These are phyloP conservation scores for Vidua chalybeata DNA, from an alignment of 2,113 vertebrate species.

Conservation along the genomic window DNA sequence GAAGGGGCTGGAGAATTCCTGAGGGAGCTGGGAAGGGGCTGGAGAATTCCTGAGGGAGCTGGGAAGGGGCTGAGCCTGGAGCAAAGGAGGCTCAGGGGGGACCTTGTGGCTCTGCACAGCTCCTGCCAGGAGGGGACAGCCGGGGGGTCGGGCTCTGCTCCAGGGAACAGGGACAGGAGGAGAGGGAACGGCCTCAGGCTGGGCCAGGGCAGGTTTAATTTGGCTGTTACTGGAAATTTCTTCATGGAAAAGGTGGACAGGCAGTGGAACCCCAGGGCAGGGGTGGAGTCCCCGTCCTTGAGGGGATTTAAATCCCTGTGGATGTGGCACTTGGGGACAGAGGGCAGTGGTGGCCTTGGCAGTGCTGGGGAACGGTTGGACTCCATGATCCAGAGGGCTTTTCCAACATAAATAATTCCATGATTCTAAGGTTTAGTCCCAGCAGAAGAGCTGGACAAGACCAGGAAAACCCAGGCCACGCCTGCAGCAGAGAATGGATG, in stretches of 20 bases:
- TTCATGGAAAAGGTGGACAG: accelerated
- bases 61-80: background rate
- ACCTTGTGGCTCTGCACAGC: background rate
- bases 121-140: background rate
- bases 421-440: background rate
- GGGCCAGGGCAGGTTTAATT: background rate
- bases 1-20: background rate
- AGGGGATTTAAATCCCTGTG: background rate
- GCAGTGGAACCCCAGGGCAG: no score
- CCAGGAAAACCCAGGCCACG: accelerated
- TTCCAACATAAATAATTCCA: background rate
- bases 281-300: accelerated
- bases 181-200: background rate
- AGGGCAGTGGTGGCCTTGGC: background rate
- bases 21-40: background rate
- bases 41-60: background rate
- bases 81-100: background rate
- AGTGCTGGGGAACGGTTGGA: background rate
- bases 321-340: background rate
- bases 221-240: background rate
- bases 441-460: background rate
- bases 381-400: background rate
- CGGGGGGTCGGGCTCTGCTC: background rate
- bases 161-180: background rate
- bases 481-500: background rate